Base-by-base conservation (phyloP, 2,888 invertebrate genomes). In the Leptopilina drosophilae region DNA sequence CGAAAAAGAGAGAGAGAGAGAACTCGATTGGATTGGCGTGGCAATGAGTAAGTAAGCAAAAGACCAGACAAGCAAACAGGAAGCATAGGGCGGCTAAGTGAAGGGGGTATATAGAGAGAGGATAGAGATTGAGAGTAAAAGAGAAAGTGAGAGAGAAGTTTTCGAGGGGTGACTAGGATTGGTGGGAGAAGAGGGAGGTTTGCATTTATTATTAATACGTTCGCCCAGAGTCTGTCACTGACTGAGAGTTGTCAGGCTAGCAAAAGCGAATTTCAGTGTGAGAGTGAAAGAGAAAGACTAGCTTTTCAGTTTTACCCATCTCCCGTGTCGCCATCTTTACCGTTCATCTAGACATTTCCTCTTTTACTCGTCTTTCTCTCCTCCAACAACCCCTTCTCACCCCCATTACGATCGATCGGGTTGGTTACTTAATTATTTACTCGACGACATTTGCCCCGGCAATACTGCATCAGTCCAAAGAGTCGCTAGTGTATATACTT, bases 201-300 rank as follows among this genome's bases (percentile, higher is more conserved):
- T 90, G 88, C 90, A 90, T 90, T 89, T 90, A 90, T 90, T 90
- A 90, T 90, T 90, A 90, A 90, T 90, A 88, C 89, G 87, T 86
- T 90, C 87, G 85, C 86, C 87, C 84, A 49, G 12, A 49, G 88
- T 85, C 88, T 90, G 90, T 90, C 89, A 87, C 89, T 87, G 87
- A 86, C 86, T 84, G 12, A 49, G 85, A 83, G 87, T 88, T 90
- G 90, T 89, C 90, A 90, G 42, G 86, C 86, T 82, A 83, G 84
- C 81, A 83, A 83, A 86, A 83, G 86, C 49, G 11, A 83, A 86
- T 87, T 87, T 87, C 86, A 81, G 6, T 8, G 42, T 0, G 42
- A 42, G 7, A 42, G 42, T 8, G 42, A 42, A 1, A 42, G 42
- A 5, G 42, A 49, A 12, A 49, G 82, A 85, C 85, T 87, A 84